Percentiles rank a stretch among this genome's conserved stretches.
These are phyloP conservation scores for Salvelinus namaycush DNA, from an alignment of 2,113 vertebrate species.

Conservation along the genomic window DNA sequence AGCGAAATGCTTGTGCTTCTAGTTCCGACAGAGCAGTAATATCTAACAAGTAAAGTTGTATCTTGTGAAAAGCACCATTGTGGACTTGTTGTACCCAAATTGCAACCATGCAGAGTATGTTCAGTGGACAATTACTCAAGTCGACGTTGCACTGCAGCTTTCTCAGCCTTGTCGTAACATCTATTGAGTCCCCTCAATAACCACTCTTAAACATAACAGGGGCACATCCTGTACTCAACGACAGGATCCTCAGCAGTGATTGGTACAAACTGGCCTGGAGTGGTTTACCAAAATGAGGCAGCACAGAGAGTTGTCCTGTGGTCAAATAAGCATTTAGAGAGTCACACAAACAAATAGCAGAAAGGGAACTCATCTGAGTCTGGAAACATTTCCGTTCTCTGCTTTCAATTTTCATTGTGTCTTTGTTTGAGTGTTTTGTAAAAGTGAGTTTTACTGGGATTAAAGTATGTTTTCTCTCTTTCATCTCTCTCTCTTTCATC, in stretches of 20 bases:
- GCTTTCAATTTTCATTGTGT: not conserved
- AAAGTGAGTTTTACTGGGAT: too few relatives aligned
- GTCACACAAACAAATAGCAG: too few relatives aligned
- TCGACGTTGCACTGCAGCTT: not conserved
- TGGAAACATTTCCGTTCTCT: not conserved
- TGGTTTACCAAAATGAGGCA: not conserved
- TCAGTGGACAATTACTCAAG: not conserved
- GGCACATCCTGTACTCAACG: not conserved
- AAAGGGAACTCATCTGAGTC: too few relatives aligned
- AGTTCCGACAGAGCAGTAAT: too few relatives aligned
- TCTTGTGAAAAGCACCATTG: not conserved
- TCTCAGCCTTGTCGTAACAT: not conserved
- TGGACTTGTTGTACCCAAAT: not conserved
- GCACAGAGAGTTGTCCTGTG: not conserved
- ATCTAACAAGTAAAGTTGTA: too few relatives aligned
- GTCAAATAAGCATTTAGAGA: too few relatives aligned
- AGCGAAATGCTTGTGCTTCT: too few relatives aligned
- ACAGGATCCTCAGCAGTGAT: not conserved
- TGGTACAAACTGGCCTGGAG: not conserved
- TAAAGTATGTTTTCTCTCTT: too few relatives aligned
- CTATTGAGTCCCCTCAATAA: not conserved
- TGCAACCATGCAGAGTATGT: not conserved
- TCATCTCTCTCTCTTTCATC: conserved; percentile 37
- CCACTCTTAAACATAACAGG: not conserved
- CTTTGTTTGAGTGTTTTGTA: too few relatives aligned